Evolutionary conservation across 2,797 vertebrate species (phyloP).

Genomic region (Scyliorhinus canicula): DNA sequence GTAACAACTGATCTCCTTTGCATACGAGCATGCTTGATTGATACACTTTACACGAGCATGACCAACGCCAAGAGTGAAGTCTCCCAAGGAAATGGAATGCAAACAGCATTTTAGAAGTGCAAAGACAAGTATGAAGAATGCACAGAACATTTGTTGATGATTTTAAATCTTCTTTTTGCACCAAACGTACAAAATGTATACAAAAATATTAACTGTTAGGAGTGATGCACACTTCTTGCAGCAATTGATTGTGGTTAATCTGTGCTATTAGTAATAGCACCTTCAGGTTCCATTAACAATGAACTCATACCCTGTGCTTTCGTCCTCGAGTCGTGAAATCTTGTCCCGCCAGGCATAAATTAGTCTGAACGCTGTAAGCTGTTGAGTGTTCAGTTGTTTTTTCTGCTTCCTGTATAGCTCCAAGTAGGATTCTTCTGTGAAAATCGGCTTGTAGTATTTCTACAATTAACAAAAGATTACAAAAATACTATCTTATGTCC

Average conservation of each 20-base stretch:
- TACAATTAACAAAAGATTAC: conserved; percentile 47
- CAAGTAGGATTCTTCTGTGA: conserved; percentile 84
- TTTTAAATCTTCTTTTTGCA: not conserved
- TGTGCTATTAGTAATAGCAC: no score
- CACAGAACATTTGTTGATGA: not conserved
- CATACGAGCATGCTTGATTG: not conserved
- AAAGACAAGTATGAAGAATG: not conserved
- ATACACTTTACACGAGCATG: not conserved
- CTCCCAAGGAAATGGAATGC: not conserved
- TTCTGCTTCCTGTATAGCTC: conserved; percentile 88
- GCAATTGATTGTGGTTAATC: not conserved
- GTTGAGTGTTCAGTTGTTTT: conserved; percentile 83
- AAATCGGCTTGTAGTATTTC: conserved; percentile 91
- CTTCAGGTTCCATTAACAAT: not conserved
- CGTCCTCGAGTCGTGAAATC: conserved; percentile 81
- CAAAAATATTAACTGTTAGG: not conserved
- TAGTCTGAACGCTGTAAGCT: conserved; percentile 80
- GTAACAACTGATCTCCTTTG: not conserved
- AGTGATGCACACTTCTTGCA: not conserved
- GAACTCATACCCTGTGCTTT: conserved; percentile 82
- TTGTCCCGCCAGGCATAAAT: conserved; percentile 90
- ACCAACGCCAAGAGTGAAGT: not conserved
- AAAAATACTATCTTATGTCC: no score
- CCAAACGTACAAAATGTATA: not conserved
- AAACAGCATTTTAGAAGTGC: not conserved